Evolutionary conservation across 2,888 invertebrate species (phyloP), one percentile per base, ranked within the genome.

Genomic region (Aricia artaxerxes): DNA sequence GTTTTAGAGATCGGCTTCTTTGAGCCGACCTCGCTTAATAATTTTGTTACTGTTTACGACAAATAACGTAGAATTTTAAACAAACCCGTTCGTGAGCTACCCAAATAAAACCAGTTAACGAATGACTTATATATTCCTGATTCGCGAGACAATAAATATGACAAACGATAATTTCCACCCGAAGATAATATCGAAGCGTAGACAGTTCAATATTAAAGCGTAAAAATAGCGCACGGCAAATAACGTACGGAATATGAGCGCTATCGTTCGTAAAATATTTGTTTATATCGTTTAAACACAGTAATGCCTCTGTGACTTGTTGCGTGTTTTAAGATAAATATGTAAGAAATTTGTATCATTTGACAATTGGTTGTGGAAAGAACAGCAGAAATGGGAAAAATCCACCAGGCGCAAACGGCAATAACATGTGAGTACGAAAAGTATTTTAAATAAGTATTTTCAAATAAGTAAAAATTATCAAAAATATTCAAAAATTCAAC

Each of bases 361-460:
- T 60, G 57, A 38, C 57, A 57, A 31, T 76, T 31, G 16, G 76
- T 73, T 73, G 57, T 57, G 38, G 60, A 57, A 78, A 78, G 69
- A 69, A 78, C 49, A 40, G 35, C 76, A 57, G 60, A 73, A 77
- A 86, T 87, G 86, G 86, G 85, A 4, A 85, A 85, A 77, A 53
- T 83, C 1, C 79, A 83, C 16, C 87, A 87, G 79, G 82, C 83
- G 38, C 83, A 85, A 38, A 85, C 86, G 0, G 83, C 84, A 31
- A 31, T 85, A 44, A 82, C 85, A 64, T 84, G 87, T 87, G 80
- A 85, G 86, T 85, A 24, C 13, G 5, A 73, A 75, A 57, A 38
- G 31, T 53, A 35, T 31, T 64, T 31, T 11, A 31, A 11, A 69
- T 69, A 69, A 0, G 24, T 24, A 24, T 24, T 24, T 69, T 5